Evolutionary conservation across 2,888 invertebrate genomes (phyloP).

Genomic region (Mimachlamys varia): DNA sequence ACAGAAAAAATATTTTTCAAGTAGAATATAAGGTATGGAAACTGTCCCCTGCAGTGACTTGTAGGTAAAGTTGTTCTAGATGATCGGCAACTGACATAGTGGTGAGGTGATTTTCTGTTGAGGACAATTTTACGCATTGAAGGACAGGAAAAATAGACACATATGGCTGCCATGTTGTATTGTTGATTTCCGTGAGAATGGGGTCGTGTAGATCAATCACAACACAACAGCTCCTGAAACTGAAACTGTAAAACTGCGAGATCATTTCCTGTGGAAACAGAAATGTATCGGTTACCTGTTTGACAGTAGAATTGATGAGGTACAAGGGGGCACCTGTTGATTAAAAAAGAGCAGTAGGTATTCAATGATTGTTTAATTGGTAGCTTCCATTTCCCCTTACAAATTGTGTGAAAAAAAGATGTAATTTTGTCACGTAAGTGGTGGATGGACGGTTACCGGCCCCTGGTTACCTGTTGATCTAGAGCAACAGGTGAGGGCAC

Average conservation of each 20-base stretch:
- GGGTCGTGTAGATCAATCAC: neutral
- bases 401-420: neutral
- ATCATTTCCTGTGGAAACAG: constrained; percentile 6
- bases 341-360: neutral
- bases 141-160: constrained; percentile 6
- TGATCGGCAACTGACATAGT: neutral
- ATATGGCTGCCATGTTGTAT: neutral
- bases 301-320: constrained; percentile 12
- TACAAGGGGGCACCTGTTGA: constrained; percentile 4
- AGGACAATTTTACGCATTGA: constrained; percentile 19
- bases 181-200: constrained; percentile 34
- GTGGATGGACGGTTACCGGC: too few relatives aligned
- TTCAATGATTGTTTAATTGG: neutral
- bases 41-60: neutral
- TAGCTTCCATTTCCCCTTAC: neutral
- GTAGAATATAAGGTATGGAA: too few relatives aligned
- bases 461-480: too few relatives aligned
- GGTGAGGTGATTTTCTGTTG: neutral
- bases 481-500: too few relatives aligned
- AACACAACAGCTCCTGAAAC: neutral
- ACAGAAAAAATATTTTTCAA: neutral
- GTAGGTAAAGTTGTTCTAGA: constrained; percentile 10
- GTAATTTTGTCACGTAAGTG: neutral
- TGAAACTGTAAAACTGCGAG: neutral
- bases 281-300: neutral